Evolutionary conservation across 2,888 invertebrate genomes (phyloP).

Genomic region (Octonoba sinensis): DNA sequence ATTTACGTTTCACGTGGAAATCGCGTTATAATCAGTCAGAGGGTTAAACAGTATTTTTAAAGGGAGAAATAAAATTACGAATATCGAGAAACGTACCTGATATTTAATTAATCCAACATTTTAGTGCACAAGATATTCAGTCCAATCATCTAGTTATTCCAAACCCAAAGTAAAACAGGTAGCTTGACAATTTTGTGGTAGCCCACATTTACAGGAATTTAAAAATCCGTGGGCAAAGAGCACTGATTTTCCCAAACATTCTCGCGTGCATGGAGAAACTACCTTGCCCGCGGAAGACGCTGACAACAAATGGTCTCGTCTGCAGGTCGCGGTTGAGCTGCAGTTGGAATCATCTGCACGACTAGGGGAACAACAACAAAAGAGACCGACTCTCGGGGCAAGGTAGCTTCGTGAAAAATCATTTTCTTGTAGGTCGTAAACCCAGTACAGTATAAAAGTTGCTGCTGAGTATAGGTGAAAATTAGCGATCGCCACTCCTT

Average conservation of each 20-base stretch:
- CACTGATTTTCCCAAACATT: neutral
- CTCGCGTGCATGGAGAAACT: neutral
- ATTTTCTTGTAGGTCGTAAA: too few relatives aligned
- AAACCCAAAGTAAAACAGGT: neutral
- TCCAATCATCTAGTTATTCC: neutral
- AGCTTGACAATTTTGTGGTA: neutral
- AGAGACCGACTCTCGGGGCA: slow-evolving; percentile 18
- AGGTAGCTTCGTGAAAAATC: too few relatives aligned
- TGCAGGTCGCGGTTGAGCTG: slow-evolving; percentile 40
- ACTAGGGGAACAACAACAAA: slow-evolving; percentile 41
- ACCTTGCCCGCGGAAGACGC: slow-evolving; percentile 24
- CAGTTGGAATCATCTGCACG: slow-evolving; percentile 20
- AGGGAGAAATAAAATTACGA: too few relatives aligned
- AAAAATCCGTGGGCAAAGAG: neutral
- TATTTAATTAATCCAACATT: neutral
- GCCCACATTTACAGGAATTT: neutral
- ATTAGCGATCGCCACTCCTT: too few relatives aligned
- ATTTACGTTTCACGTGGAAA: too few relatives aligned
- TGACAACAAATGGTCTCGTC: slow-evolving; percentile 30
- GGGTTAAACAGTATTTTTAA: too few relatives aligned
- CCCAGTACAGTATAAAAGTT: too few relatives aligned
- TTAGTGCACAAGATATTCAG: neutral
- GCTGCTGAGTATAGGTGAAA: too few relatives aligned
- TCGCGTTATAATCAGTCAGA: too few relatives aligned
- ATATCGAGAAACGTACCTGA: too few relatives aligned